A percentile compares a stretch with the other conserved stretches of the same genome.
Conservation (phyloP, 2,888 invertebrate genomes). For the Graphium colonna region DNA sequence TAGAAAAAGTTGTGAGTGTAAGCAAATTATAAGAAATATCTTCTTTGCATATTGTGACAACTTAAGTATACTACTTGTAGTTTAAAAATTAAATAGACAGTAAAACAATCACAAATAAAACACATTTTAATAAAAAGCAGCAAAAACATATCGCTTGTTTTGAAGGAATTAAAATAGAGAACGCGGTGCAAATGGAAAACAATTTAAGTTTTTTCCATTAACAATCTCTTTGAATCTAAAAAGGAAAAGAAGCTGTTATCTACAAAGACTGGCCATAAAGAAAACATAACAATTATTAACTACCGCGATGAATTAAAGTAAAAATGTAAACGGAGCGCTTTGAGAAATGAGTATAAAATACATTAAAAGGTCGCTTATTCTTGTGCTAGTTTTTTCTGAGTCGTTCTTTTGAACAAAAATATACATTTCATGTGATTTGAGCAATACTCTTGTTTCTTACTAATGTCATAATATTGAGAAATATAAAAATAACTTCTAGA, state of each 20-base stretch:
- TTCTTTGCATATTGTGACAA: no score
- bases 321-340: no score
- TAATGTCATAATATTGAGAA: no score
- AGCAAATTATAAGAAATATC: no score
- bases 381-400: neutral
- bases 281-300: conserved; percentile 18
- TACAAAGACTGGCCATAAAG: conserved; percentile 15
- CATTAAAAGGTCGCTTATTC: neutral
- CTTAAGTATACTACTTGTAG: no score
- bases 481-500: no score
- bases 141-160: neutral
- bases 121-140: neutral
- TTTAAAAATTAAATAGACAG: no score
- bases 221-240: neutral
- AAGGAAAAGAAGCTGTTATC: conserved; percentile 5
- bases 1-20: no score
- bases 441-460: neutral
- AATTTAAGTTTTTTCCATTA: conserved; percentile 12
- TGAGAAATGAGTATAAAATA: conserved; percentile 14
- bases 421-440: neutral
- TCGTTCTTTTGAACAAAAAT: conserved; percentile 1
- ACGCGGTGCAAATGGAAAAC: conserved; percentile 2
- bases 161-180: conserved; percentile 3
- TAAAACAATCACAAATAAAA: neutral
- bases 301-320: conserved; percentile 3